Conservation (phyloP, 1,140 invertebrate species). For the Heliconius nattereri region DNA sequence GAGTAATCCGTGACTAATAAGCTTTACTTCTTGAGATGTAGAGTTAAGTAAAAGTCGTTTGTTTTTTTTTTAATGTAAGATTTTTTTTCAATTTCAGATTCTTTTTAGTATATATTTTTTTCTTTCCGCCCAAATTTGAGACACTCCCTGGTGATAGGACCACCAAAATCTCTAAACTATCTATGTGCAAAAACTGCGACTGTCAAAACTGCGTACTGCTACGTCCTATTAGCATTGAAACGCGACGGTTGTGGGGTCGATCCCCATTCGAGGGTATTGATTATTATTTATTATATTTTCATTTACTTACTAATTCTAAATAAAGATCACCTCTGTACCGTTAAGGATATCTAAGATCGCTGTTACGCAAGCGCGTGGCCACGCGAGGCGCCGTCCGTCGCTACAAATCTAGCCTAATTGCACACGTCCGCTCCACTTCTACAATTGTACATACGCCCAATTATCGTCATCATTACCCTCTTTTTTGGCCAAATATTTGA, state of each 20-base stretch:
- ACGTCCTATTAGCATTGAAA: too few species aligned
- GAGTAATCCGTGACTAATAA: neutral
- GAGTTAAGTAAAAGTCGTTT: neutral
- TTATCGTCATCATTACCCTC: constrained; percentile 26
- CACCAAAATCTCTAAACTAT: too few species aligned
- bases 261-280: too few species aligned
- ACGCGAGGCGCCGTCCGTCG: constrained; percentile 17
- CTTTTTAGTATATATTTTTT: too few species aligned
- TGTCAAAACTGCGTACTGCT: too few species aligned
- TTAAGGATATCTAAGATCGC: neutral
- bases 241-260: too few species aligned
- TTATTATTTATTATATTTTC: neutral
- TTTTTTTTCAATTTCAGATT: too few species aligned
- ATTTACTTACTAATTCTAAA: neutral
- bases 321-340: too few species aligned
- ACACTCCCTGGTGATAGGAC: too few species aligned
- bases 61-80: too few species aligned
- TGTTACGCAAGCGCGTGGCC: constrained; percentile 6
- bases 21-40: neutral
- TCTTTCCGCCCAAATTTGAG: too few species aligned
- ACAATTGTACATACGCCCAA: constrained; percentile 28
- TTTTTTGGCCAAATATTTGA: constrained; percentile 25
- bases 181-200: too few species aligned
- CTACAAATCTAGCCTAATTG: constrained; percentile 30
- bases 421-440: constrained; percentile 28